Base-by-base conservation (phyloP, 1,140 invertebrate species). In the Chelonus insularis region DNA sequence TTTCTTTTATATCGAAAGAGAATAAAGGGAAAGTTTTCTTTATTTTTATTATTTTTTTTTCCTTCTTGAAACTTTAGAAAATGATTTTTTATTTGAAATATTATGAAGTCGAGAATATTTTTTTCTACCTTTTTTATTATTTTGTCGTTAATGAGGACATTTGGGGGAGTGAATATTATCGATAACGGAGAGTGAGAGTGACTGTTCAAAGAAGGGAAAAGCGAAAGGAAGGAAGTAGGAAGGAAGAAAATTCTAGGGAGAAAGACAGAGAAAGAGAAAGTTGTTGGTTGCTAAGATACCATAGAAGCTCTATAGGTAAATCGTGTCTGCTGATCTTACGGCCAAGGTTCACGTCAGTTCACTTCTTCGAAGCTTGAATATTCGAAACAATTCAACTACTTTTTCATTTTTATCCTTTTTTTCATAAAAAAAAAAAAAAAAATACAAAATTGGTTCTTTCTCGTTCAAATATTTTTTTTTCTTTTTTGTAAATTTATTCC, bases 151-250 rank as follows among this genome's bases (percentile, higher is more conserved):
- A 54, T 58, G 16, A 47, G 23, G 21, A 36, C 47, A 45, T 45
- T 60, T 54, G n/a, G 58, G 16, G 8, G 2, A 1, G 29, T 25
- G 47, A 47, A 62, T 61, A 64, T 64, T 61, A 64, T 64, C 57
- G 62, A 60, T 32, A 23, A 54, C 57, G 56, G 67, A 63, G 56
- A 70, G 65, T 58, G 64, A 62, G 63, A 61, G 64, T 57, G 50
- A 69, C 64, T 69, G 57, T 47, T 55, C 18, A 4, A 16, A 34
- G 48, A 47, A 47, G 36, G 47, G 41, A 51, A 60, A 56, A 59
- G 34, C 52, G 37, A 63, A 47, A 52, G 60, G 37, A 41, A 60
- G 62, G 54, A 62, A 34, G 9, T 4, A 29, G 25, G 39, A 23
- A 60, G 36, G 16, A 12, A 36, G 20, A 59, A n/a, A 48, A 62